phyloP scores from a whole-genome alignment of 2,888 invertebrate genomes.

The Pachliopta kotzebuea region DNA sequence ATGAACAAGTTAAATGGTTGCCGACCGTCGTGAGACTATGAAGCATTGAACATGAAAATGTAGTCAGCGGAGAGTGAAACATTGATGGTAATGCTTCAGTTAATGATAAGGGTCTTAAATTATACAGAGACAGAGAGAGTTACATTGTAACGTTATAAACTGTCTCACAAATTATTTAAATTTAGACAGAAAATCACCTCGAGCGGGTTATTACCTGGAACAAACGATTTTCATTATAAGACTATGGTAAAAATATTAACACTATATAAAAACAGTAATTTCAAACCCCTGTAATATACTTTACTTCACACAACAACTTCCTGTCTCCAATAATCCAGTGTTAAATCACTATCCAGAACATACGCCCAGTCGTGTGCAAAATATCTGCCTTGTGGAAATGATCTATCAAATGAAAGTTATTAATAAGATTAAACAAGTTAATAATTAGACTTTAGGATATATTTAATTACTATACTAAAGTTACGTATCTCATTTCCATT shows the following conservation, averaged over 20 bases:
- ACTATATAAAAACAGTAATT: no score
- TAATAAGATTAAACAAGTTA: not conserved
- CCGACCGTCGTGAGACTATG: slow-evolving; percentile 6
- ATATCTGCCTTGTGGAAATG: not conserved
- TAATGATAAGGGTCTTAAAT: not conserved
- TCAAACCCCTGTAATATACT: no score
- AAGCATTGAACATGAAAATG: slow-evolving; percentile 13
- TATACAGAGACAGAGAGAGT: no score
- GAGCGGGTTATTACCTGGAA: slow-evolving; percentile 4
- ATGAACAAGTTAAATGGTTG: slow-evolving; percentile 2
- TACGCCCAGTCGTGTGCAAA: not conserved
- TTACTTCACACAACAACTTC: no score
- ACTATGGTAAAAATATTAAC: not conserved
- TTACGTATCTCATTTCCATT: not conserved
- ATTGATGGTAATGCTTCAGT: not conserved
- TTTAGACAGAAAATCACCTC: not conserved
- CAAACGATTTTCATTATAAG: slow-evolving; percentile 1
- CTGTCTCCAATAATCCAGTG: no score
- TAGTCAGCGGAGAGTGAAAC: slow-evolving; percentile 6
- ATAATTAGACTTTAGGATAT: not conserved
- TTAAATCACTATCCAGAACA: no score
- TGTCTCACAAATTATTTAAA: not conserved
- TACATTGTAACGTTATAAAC: not conserved
- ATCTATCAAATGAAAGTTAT: not conserved
- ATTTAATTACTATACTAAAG: no score